These are phyloP conservation scores for honey bee (Apis mellifera) DNA, from an alignment of 1,140 invertebrate genomes.

Conservation along the genomic window Amel_HAv3.1 CM009942.2:5001001-5001500, in stretches of 20 bases:
- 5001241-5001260: conserved; percentile 19
- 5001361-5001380: conserved; percentile 4
- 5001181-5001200: not conserved
- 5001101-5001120: too few relatives aligned
- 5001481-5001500: too few relatives aligned
- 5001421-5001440: not conserved
- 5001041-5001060: too few relatives aligned
- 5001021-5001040: too few relatives aligned
- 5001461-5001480: not conserved
- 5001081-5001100: too few relatives aligned
- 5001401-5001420: conserved; percentile 18
- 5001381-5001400: conserved; percentile 19
- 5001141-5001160: too few relatives aligned
- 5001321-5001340: not conserved
- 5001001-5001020: too few relatives aligned
- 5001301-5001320: not conserved
- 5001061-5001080: too few relatives aligned
- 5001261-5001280: not conserved
- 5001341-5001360: conserved; percentile 16
- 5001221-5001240: not conserved
- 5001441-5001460: conserved; percentile 10
- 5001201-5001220: not conserved
- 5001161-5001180: conserved; percentile 1
- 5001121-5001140: too few relatives aligned
- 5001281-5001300: conserved; percentile 19